phyloP scores from a whole-genome alignment of 2,113 vertebrate species.

The Ceyx melanurus region DNA sequence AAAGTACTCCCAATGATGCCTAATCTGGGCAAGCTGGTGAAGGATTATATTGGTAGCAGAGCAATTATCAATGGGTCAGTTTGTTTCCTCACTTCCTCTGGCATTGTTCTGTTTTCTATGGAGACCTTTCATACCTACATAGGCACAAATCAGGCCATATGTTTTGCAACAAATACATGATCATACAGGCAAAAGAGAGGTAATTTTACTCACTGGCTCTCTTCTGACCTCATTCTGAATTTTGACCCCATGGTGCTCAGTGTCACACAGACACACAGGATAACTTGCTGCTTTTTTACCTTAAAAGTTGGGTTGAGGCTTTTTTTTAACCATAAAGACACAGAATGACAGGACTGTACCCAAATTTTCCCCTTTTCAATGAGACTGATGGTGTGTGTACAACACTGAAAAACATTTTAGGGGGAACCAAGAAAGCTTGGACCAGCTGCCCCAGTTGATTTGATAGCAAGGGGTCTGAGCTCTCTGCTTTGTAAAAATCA shows the following conservation, averaged over 20 bases:
- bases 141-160: background rate
- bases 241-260: background rate
- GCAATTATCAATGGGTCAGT: background rate
- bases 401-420: background rate
- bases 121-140: background rate
- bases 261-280: background rate
- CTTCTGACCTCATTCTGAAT: background rate
- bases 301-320: background rate
- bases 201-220: background rate
- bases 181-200: background rate
- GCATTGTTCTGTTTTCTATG: background rate
- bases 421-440: background rate
- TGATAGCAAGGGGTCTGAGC: background rate
- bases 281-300: background rate
- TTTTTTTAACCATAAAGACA: background rate
- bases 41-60: background rate
- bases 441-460: background rate
- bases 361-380: background rate
- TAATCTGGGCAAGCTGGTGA: background rate
- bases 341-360: fast-evolving
- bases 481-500: background rate
- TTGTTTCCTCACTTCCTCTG: background rate
- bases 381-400: background rate
- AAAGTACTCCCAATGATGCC: background rate
- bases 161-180: background rate